Evolutionary conservation across 2,888 invertebrate genomes (phyloP).

Genomic region (Microctonus hyperodae): DNA sequence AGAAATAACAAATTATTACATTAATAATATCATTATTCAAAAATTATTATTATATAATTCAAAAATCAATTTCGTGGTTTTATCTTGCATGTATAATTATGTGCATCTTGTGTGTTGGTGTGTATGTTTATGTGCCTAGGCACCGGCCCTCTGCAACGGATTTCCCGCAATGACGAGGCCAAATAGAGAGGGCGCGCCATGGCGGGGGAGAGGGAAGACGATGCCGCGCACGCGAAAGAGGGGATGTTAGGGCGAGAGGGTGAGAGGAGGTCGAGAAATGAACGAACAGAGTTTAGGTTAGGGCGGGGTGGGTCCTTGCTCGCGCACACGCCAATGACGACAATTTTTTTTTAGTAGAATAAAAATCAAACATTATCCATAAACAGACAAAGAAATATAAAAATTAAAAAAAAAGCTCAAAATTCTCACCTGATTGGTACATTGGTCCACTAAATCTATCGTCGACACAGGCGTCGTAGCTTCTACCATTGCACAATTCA

Average conservation of each 20-base stretch:
- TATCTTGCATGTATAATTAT: neutral
- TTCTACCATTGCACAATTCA: conserved; percentile 59
- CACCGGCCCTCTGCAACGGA: conserved; percentile 10
- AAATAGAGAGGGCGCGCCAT: conserved; percentile 46
- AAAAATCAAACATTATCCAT: neutral
- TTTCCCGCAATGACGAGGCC: conserved; percentile 4
- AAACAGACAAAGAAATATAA: neutral
- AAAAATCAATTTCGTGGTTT: neutral
- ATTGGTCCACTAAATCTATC: conserved; percentile 56
- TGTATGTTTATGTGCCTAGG: neutral
- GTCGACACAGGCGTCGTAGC: conserved; percentile 41
- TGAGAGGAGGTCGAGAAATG: neutral
- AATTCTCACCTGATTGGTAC: conserved; percentile 60
- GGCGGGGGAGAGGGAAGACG: conserved; percentile 37
- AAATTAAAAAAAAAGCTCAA: neutral
- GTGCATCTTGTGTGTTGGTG: neutral
- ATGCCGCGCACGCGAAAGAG: conserved; percentile 34
- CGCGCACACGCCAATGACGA: conserved; percentile 11
- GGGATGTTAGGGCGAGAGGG: conserved; percentile 1
- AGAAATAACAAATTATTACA: neutral
- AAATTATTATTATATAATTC: neutral
- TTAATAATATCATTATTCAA: neutral
- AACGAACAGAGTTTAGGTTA: conserved; percentile 2
- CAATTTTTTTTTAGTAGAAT: neutral
- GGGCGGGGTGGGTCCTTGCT: conserved; percentile 37